Conservation (phyloP, 2,888 invertebrate genomes). For the Anorthoa munda region DNA sequence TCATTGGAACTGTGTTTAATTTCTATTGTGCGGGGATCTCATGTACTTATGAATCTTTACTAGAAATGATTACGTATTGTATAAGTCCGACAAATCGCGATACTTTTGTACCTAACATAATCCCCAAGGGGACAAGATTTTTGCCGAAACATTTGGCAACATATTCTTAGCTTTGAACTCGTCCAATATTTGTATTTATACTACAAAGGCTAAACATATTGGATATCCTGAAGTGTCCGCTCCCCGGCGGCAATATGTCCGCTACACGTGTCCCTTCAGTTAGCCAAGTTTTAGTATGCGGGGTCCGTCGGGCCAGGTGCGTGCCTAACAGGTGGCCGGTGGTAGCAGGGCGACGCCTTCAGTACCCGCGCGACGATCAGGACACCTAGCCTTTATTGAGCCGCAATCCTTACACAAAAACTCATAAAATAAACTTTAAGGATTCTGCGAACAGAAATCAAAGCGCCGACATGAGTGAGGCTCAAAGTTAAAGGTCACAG, state of each 20-base stretch:
- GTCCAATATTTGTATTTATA: slow-evolving; percentile 30
- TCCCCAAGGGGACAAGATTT: slow-evolving; percentile 2
- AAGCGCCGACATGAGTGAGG: slow-evolving; percentile 33
- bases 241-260: slow-evolving; percentile 40
- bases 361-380: slow-evolving; percentile 1
- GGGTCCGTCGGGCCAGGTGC: slow-evolving; percentile 17
- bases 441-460: slow-evolving; percentile 52
- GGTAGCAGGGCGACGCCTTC: slow-evolving; percentile 25
- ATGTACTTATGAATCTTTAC: background rate
- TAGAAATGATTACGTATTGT: background rate
- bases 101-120: slow-evolving; percentile 3
- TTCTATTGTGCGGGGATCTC: background rate
- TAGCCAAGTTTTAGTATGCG: slow-evolving; percentile 53
- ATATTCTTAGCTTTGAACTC: slow-evolving; percentile 17
- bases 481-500: slow-evolving; percentile 37
- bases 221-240: slow-evolving; percentile 27
- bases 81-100: background rate
- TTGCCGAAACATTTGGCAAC: slow-evolving; percentile 1
- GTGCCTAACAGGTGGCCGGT: slow-evolving; percentile 39
- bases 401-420: slow-evolving; percentile 29
- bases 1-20: background rate
- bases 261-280: slow-evolving; percentile 34
- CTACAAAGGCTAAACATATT: slow-evolving; percentile 38
- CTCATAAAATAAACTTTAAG: slow-evolving; percentile 53
- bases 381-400: slow-evolving; percentile 37